Evolutionary conservation across 2,797 vertebrate genomes (phyloP).

Genomic region (Falco rusticolus): DNA sequence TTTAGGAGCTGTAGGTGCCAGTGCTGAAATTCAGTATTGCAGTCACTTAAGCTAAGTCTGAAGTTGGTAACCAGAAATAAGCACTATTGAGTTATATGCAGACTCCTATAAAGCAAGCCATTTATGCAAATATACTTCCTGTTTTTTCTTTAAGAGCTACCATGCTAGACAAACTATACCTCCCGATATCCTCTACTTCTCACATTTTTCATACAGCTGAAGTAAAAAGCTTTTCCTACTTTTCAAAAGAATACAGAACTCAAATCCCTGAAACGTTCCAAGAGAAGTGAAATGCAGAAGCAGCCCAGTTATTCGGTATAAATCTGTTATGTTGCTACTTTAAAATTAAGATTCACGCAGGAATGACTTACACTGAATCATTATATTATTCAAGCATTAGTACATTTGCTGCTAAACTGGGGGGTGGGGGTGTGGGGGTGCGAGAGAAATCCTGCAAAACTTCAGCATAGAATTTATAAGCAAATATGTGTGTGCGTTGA

Average conservation of each 20-base stretch:
- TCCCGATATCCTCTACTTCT: background rate
- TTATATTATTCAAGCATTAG: background rate
- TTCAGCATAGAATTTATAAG: background rate
- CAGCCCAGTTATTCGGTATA: background rate
- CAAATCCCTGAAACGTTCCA: background rate
- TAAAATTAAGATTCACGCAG: background rate
- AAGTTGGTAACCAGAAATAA: background rate
- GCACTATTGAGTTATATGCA: background rate
- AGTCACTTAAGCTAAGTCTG: background rate
- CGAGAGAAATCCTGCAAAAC: background rate
- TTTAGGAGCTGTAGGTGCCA: background rate
- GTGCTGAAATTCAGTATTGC: background rate
- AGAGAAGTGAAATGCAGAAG: background rate
- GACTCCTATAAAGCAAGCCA: background rate
- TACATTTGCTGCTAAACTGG: background rate
- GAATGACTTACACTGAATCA: background rate
- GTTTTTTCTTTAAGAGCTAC: background rate
- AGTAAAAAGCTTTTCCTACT: background rate
- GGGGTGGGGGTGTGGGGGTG: no score
- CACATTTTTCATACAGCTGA: background rate
- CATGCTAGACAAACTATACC: background rate
- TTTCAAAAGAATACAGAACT: background rate
- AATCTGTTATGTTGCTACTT: background rate
- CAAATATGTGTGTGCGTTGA: background rate
- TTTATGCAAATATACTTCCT: background rate